Evolutionary conservation across 2,888 invertebrate species (phyloP), one percentile per base, ranked within the genome.

Genomic region (Papilio demoleus): DNA sequence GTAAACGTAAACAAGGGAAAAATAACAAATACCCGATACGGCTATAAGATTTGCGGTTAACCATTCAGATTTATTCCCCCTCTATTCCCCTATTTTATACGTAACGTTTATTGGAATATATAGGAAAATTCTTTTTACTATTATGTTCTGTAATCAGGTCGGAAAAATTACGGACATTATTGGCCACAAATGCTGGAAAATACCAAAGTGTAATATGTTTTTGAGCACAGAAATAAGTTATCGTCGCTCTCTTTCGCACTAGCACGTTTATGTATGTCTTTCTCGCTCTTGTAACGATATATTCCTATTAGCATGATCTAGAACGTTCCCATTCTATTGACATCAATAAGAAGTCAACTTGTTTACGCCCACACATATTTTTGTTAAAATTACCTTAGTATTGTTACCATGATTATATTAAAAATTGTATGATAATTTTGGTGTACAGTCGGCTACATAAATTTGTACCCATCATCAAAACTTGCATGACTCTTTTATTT

Each of bases 1-100:
- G 40, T 67, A 53, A 61, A 19, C 22, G 56, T 68, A 68, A 68
- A 68, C 56, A 45, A 12, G 40, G 59, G 59, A 38, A 68, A 68
- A 59, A 63, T 63, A 64, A 68, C 64, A 59, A 64, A 63, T 59
- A 63, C n/a, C n/a, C 63, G 8, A 14, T 31, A 31, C 31, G 27
- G 34, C 31, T 34, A 62, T 36, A 45, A 58, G 62, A 67, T 63
- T 62, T 67, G 67, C 56, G 61, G 61, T 67, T 60, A 61, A 27
- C 60, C 47, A 66, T 66, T 61, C 56, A 34, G 62, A 64, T 68
- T 64, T 68, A 63, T 63, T 22, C 40, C 27, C 61, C 60, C 50
- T 17, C 61, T 53, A 62, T 38, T 14, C 31, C 56, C 36, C 42
- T 58, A 58, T 42, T 56, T 42, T 65, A 27, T 65, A n/a, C 27